Evolutionary conservation across 2,113 vertebrate species (phyloP).

Genomic region (Ctenodactylus gundi): DNA sequence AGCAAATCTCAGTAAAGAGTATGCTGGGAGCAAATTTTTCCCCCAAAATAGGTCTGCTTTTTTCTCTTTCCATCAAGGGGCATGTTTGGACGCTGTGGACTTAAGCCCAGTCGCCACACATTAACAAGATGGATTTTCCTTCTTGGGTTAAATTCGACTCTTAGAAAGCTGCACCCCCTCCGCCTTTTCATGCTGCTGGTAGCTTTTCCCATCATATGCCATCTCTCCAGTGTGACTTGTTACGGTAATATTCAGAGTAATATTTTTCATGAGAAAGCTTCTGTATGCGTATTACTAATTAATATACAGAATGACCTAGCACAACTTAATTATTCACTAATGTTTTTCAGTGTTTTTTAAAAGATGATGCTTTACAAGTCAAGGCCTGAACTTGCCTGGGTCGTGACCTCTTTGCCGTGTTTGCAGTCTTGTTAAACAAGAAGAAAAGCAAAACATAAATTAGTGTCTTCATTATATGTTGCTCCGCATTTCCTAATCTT

Average conservation of each 20-base stretch:
- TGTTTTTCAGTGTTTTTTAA: conserved; percentile 68
- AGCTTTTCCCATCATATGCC: background rate
- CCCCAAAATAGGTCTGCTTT: background rate
- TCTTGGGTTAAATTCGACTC: background rate
- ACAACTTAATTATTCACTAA: conserved; percentile 67
- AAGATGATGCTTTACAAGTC: conserved; percentile 66
- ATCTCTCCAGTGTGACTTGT: background rate
- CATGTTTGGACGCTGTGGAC: background rate
- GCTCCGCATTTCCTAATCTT: conserved; percentile 46
- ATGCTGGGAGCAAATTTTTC: background rate
- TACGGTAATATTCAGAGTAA: background rate
- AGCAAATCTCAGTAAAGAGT: conserved; percentile 46
- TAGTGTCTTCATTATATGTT: conserved; percentile 56
- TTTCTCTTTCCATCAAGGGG: conserved; percentile 5
- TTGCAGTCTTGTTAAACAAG: conserved; percentile 75
- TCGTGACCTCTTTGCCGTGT: conserved; percentile 39
- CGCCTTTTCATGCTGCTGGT: conserved; percentile 13
- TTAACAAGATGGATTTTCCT: background rate
- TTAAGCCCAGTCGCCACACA: background rate
- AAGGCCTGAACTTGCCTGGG: conserved; percentile 67
- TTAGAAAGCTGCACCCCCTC: background rate
- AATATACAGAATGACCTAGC: conserved; percentile 24
- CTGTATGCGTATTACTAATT: conserved; percentile 53
- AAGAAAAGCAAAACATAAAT: conserved; percentile 63
- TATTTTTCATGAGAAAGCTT: background rate